Percentiles rank a stretch among this genome's conserved stretches.
Conservation (phyloP, 2,888 invertebrate genomes). For the Doris montereyensis region DNA sequence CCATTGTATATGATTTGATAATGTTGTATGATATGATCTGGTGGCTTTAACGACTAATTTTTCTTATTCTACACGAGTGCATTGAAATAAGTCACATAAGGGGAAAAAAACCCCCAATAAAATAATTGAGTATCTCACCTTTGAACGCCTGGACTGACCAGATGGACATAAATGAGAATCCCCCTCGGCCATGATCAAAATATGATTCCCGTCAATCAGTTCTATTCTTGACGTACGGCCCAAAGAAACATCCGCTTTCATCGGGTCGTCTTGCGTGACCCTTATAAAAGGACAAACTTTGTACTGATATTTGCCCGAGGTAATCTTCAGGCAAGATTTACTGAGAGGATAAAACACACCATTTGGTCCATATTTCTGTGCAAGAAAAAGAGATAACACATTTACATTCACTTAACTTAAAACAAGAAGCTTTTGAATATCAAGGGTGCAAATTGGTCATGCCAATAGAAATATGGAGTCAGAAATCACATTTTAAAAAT, state of each 20-base stretch:
- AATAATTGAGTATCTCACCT: too few relatives aligned
- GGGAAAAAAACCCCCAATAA: too few relatives aligned
- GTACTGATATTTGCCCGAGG: conserved; percentile 57
- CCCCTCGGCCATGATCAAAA: conserved; percentile 61
- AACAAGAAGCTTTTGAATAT: too few relatives aligned
- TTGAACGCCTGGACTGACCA: conserved; percentile 50
- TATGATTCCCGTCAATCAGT: conserved; percentile 49
- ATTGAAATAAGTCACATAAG: too few relatives aligned
- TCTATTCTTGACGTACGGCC: conserved; percentile 47
- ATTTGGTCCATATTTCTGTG: conserved; percentile 63
- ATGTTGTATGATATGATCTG: too few relatives aligned
- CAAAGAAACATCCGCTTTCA: conserved; percentile 45
- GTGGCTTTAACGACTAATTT: too few relatives aligned
- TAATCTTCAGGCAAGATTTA: conserved; percentile 54
- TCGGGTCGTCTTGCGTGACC: conserved; percentile 55
- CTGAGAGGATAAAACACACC: conserved; percentile 64
- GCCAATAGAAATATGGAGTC: background rate
- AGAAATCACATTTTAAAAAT: background rate
- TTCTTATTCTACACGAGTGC: too few relatives aligned
- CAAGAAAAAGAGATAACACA: conserved; percentile 13
- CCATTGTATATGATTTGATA: too few relatives aligned
- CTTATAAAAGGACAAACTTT: conserved; percentile 65
- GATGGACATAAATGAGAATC: conserved; percentile 58
- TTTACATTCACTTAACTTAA: background rate
- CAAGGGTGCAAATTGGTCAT: too few relatives aligned